These are phyloP conservation scores for Cinclus cinclus DNA, from an alignment of 2,113 vertebrate species.

Conservation along the genomic window DNA sequence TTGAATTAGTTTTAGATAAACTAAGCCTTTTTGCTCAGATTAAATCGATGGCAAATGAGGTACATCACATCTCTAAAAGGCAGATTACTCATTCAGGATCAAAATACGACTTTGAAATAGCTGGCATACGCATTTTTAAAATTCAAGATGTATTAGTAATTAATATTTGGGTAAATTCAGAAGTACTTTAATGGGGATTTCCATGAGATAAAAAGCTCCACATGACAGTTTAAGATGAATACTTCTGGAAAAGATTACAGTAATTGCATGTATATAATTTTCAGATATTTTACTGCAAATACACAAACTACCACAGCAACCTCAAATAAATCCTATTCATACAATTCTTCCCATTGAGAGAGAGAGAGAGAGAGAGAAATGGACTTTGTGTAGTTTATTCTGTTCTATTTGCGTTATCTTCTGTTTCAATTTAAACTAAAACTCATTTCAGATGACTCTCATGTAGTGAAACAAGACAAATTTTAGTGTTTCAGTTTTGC, in stretches of 20 bases:
- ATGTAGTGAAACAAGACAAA: neutral
- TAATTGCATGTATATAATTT: neutral
- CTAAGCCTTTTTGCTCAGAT: conserved; percentile 1
- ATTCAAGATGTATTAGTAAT: neutral
- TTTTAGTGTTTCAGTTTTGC: neutral
- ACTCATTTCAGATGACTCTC: neutral
- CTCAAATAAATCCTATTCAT: neutral
- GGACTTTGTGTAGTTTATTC: neutral
- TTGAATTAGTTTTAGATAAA: conserved; percentile 3
- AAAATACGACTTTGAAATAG: neutral
- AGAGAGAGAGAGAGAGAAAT: neutral
- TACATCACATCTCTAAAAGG: neutral
- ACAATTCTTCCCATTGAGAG: neutral
- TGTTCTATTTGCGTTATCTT: neutral
- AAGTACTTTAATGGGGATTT: neutral
- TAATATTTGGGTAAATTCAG: neutral
- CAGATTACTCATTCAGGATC: neutral
- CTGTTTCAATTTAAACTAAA: neutral
- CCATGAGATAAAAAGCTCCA: neutral
- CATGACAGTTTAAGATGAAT: neutral
- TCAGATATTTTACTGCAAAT: neutral
- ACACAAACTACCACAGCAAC: neutral
- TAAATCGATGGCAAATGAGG: neutral
- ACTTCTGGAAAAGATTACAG: neutral
- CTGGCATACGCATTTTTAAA: neutral